Base-by-base conservation (phyloP, 2,113 vertebrate genomes). In the Ptilonorhynchus violaceus region DNA sequence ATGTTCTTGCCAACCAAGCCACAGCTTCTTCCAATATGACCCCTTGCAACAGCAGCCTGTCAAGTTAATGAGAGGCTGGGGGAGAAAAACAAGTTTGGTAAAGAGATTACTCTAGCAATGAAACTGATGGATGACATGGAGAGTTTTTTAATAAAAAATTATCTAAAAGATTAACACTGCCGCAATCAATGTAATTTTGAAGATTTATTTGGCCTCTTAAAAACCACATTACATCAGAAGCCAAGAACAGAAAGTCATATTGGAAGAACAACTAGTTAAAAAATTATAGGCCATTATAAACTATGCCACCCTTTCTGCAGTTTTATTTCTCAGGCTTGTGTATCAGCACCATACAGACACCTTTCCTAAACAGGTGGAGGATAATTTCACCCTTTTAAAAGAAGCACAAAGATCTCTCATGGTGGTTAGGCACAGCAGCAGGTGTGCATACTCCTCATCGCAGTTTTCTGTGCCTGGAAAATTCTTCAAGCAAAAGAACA, bases 321-420 rank as follows among this genome's bases (percentile, higher is more conserved):
- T 53, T 92, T 74, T 49, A 53, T 62, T 91, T 62, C 33, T 82
- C 39, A 33, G 49, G 11, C 14, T 88, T 68, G 8, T 55, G 22
- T 20, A 62, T 24, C 41, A 47, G 53, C 53, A 69, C 10, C 23
- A 64, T 6, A 44, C 9, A 59, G 7, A 80, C 47, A 52, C 17
- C 14, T 19, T 30, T 79, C 44, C 59, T 50, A 58, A 70, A 10
- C 0, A 2, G 2, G 7, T 37, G 5, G 20, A 63, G 6, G 30
- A 59, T 31, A 85, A 52, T 19, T 53, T 39, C 17, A 92, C 7
- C 9, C 23, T 84, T 81, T 10, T 37, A 25, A 19, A 89, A 75
- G n/a, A 78, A 56, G 13, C 4, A 68, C 69, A 86, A 68, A 56
- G 4, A 7, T 31, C 53, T 91, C 33, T 78, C 30, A 15, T 35